Conservation (phyloP, 1,140 invertebrate genomes). For the Gyrodactylus bullatarudis region DNA sequence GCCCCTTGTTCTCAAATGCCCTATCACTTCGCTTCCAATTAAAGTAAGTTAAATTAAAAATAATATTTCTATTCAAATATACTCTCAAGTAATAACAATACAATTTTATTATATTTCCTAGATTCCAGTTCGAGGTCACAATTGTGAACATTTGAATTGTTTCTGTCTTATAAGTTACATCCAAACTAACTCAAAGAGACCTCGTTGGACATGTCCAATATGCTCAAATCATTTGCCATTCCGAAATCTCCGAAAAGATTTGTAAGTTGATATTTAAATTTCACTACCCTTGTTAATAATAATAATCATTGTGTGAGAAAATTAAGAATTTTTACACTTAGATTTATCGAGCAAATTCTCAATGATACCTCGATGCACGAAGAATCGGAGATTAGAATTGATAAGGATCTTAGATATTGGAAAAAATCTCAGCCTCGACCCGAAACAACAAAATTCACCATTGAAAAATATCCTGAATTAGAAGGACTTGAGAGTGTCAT, state of each 20-base stretch:
- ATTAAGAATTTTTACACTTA: no score
- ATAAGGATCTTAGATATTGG: neutral
- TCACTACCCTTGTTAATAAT: neutral
- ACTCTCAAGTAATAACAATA: no score
- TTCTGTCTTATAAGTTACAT: neutral
- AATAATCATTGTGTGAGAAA: neutral
- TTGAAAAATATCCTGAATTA: neutral
- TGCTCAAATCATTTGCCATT: neutral
- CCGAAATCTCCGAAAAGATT: neutral
- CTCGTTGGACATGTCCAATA: neutral
- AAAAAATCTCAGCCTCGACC: neutral
- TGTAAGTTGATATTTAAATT: neutral
- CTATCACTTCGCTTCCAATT: neutral
- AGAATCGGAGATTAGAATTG: neutral
- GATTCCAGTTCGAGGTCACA: neutral
- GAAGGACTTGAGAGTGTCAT: neutral
- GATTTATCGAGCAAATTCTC: neutral
- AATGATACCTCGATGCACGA: neutral
- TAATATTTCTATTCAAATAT: neutral
- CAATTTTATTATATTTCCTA: no score
- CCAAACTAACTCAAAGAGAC: neutral
- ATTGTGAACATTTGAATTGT: conserved; percentile 3
- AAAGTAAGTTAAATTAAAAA: no score
- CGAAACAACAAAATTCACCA: neutral
- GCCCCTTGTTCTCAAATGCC: neutral